Conservation (phyloP, 1,140 invertebrate genomes). For the Medauroidea extradentata region DNA sequence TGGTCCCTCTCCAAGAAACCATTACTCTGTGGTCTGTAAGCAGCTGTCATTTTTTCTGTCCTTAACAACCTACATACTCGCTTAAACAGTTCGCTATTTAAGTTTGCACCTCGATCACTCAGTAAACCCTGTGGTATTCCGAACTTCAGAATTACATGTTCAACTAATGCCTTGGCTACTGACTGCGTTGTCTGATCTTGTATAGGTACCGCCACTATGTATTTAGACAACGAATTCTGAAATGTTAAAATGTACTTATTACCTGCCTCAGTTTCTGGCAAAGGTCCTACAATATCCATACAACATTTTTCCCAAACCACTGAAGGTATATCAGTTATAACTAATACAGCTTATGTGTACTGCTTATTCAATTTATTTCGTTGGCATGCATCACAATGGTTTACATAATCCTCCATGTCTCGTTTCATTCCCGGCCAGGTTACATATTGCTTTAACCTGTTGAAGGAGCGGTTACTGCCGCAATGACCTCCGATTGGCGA, state of each 20-base stretch:
- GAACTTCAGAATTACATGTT: constrained; percentile 29
- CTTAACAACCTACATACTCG: constrained; percentile 24
- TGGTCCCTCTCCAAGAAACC: constrained; percentile 27
- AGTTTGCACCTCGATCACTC: constrained; percentile 34
- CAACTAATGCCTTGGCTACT: constrained; percentile 26
- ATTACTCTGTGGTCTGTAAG: constrained; percentile 27
- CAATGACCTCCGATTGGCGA: constrained; percentile 20
- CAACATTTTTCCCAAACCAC: constrained; percentile 15
- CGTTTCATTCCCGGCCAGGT: not conserved
- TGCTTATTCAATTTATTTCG: constrained; percentile 13
- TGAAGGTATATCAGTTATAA: constrained; percentile 21
- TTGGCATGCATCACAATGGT: constrained; percentile 24
- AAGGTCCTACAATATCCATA: constrained; percentile 33
- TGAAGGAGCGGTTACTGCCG: constrained; percentile 1
- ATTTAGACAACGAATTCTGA: constrained; percentile 35
- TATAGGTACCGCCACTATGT: constrained; percentile 18
- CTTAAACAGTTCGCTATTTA: constrained; percentile 27
- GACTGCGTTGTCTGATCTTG: constrained; percentile 26
- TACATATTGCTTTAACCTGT: not conserved
- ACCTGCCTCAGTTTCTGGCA: constrained; percentile 21
- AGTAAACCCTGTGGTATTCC: constrained; percentile 31
- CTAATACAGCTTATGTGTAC: constrained; percentile 19
- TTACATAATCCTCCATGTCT: constrained; percentile 3
- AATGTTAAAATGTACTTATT: constrained; percentile 34
- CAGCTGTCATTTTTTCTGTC: constrained; percentile 29